Conservation (phyloP, 2,113 vertebrate genomes). For the Pygoscelis adeliae region DNA sequence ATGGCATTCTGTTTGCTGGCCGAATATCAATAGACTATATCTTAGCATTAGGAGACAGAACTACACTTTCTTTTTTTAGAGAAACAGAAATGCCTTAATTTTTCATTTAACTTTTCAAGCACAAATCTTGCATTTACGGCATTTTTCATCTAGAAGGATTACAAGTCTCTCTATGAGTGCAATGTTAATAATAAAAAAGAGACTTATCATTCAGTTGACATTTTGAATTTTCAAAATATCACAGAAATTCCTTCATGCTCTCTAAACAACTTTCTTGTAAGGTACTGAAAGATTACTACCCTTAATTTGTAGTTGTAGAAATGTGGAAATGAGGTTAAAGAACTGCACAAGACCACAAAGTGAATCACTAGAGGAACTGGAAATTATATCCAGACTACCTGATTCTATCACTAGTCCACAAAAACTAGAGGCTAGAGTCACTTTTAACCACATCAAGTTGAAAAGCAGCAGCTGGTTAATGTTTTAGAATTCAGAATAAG, state of each 20-base stretch:
- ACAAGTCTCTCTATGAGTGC: not conserved
- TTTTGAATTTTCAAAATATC: not conserved
- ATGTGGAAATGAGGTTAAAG: not conserved
- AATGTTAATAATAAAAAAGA: not conserved
- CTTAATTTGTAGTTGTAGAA: not conserved
- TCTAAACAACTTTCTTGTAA: not conserved
- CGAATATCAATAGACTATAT: not conserved
- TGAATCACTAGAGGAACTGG: not conserved
- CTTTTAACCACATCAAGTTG: not conserved
- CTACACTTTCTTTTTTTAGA: not conserved
- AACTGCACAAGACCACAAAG: not conserved
- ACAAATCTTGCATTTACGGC: not conserved
- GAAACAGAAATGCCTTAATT: not conserved
- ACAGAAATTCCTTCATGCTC: not conserved
- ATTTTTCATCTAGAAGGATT: not conserved
- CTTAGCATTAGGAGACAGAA: not conserved
- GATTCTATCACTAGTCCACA: not conserved
- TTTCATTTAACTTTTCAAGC: constrained; percentile 19
- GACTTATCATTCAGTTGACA: not conserved
- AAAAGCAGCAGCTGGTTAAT: not conserved
- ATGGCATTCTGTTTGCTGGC: not conserved
- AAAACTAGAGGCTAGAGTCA: not conserved
- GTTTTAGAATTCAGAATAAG: not conserved
- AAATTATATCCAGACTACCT: not conserved
- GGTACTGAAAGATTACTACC: not conserved